Conservation (phyloP, 2,888 invertebrate species). For the Synergus itoensis region DNA sequence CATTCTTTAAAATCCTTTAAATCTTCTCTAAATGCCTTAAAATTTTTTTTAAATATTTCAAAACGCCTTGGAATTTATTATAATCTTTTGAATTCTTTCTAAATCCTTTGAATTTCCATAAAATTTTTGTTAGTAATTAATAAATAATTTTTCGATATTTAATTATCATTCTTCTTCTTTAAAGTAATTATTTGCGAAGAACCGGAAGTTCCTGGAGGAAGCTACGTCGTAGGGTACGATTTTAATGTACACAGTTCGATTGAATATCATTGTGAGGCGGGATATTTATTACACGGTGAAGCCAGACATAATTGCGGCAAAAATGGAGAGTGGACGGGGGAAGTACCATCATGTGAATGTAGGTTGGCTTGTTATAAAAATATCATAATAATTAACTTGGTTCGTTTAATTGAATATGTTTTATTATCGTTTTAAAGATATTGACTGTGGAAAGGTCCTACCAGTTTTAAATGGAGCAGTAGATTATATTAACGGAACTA, state of each 20-base stretch:
- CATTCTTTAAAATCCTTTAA: too few species aligned
- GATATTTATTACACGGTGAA: conserved; percentile 88
- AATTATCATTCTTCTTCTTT: conserved; percentile 58
- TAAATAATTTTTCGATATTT: background rate
- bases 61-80: too few species aligned
- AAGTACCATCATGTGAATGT: conserved; percentile 92
- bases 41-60: too few species aligned
- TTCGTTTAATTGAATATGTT: background rate
- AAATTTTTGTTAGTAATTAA: background rate
- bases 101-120: too few species aligned
- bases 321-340: conserved; percentile 91
- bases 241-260: conserved; percentile 93
- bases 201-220: conserved; percentile 91
- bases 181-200: conserved; percentile 92
- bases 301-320: conserved; percentile 85
- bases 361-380: conserved; percentile 69
- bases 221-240: conserved; percentile 93
- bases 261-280: conserved; percentile 92
- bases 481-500: conserved; percentile 88
- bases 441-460: conserved; percentile 93
- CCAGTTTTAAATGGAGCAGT: conserved; percentile 88
- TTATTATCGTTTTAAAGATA: conserved; percentile 80
- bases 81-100: too few species aligned
- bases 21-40: too few species aligned
- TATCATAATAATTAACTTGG: background rate